Evolutionary conservation across 2,113 vertebrate genomes (phyloP), one percentile per base, ranked within the genome.

Genomic region (Uropsilus gracilis): DNA sequence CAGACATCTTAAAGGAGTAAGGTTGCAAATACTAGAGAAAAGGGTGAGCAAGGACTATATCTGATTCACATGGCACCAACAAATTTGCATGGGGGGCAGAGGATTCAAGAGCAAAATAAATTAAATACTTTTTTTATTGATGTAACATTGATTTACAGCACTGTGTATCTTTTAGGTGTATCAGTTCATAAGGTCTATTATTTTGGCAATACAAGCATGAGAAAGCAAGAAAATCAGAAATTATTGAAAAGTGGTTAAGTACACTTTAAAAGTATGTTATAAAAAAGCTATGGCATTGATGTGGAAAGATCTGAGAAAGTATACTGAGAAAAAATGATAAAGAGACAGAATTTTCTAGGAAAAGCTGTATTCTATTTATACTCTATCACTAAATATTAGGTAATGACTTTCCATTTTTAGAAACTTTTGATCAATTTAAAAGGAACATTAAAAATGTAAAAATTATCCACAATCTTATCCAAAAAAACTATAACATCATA

Each of bases 1-100:
- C 98, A 87, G 99, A 99, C 99, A 99, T 99, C 98, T 99, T 18
- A 2, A 50, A 50, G 88, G 44, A 66, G 37, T 80, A 37, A 39
- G 34, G 28, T 28, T 42, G 22, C 9, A 53, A n/a, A 28, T 39
- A 61, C 39, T n/a, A 42, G 5, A 83, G 24, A 13, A 17, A 34
- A 64, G 7, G 13, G 44, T 1, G 3, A 22, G 1, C 37, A 46
- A 9, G 26, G 44, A 32, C 24, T 55, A 7, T 57, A 30, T 46
- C 30, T 12, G 1, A 0, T 24, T 28, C 9, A 22, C 0, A 24
- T 20, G 39, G 11, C 64, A 28, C 17, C 37, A 28, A 63, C 37
- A 28, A 63, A 22, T 30, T 57, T 76, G 44, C 46, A 42, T 4
- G 6, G 10, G 14, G 64, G 6, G 53, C 5, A 55, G 6, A 20